Percentiles rank a stretch among this genome's conserved stretches.
Conservation (phyloP, 1,140 invertebrate species). For the Pseudomyrmex concolor region DNA sequence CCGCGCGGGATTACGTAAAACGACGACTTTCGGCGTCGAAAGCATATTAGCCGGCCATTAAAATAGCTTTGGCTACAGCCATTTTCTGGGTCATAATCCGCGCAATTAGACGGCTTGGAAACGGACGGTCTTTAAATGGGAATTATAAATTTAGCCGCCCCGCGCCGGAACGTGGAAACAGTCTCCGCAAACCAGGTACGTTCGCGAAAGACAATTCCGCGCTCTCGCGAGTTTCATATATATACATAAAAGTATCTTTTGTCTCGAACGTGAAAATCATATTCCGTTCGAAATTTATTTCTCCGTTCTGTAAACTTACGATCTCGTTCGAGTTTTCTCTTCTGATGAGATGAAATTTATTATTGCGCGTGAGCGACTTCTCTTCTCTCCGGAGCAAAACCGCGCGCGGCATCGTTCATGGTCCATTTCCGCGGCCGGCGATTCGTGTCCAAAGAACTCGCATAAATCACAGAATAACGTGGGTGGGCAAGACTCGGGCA, state of each 20-base stretch:
- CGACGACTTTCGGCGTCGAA: slow-evolving; percentile 9
- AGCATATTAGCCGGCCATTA: slow-evolving; percentile 25
- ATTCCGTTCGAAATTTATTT: background rate
- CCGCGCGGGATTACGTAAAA: slow-evolving; percentile 42
- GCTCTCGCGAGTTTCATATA: background rate
- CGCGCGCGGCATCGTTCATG: background rate
- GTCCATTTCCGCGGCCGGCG: background rate
- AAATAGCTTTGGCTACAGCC: slow-evolving; percentile 34
- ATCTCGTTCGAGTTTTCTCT: background rate
- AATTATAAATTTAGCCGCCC: slow-evolving; percentile 43
- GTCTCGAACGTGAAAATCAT: background rate
- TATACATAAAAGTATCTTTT: background rate
- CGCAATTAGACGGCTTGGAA: slow-evolving; percentile 38
- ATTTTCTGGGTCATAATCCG: slow-evolving; percentile 51
- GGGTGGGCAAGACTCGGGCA: slow-evolving; percentile 37
- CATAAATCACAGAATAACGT: slow-evolving; percentile 29
- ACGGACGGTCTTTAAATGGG: slow-evolving; percentile 35
- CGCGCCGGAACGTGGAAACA: background rate
- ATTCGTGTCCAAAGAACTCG: background rate
- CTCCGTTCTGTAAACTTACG: background rate
- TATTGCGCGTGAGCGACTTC: background rate
- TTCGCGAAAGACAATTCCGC: slow-evolving; percentile 15
- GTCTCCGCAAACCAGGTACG: background rate
- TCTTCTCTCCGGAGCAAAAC: background rate
- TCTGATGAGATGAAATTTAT: background rate